Conservation (phyloP, 2,113 vertebrate species). For the Romanogobio albipinnatus region DNA sequence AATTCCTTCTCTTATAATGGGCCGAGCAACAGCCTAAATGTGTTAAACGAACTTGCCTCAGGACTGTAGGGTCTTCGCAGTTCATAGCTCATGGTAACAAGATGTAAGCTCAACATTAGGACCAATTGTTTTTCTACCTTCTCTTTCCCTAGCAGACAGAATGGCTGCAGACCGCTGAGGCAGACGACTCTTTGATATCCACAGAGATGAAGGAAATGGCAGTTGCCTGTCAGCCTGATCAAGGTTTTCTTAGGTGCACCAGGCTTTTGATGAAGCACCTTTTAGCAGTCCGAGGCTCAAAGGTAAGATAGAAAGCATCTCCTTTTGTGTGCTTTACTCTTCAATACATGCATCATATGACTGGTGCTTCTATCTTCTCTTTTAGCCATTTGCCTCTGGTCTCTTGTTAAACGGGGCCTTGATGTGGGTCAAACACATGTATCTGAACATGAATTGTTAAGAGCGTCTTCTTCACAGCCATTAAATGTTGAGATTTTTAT, state of each 20-base stretch:
- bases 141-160: background rate
- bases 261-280: slow-evolving; percentile 44
- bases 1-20: background rate
- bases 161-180: background rate
- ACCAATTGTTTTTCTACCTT: background rate
- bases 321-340: slow-evolving; percentile 25
- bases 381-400: background rate
- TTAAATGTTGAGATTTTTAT: background rate
- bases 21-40: background rate
- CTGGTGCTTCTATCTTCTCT: background rate
- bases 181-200: slow-evolving; percentile 48
- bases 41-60: background rate
- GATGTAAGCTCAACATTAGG: background rate
- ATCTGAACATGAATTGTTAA: slow-evolving; percentile 2
- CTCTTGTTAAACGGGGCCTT: background rate
- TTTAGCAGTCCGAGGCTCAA: slow-evolving; percentile 17
- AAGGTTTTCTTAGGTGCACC: slow-evolving; percentile 36
- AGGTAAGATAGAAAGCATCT: slow-evolving; percentile 28
- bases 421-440: background rate
- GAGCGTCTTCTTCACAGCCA: background rate
- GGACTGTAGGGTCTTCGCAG: background rate
- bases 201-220: slow-evolving; percentile 42
- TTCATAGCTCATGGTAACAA: background rate
- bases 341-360: background rate
- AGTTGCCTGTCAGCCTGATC: slow-evolving; percentile 23